These are phyloP conservation scores for Anisognathus igniventris DNA, from an alignment of 2,797 vertebrate species.

Conservation along the genomic window DNA sequence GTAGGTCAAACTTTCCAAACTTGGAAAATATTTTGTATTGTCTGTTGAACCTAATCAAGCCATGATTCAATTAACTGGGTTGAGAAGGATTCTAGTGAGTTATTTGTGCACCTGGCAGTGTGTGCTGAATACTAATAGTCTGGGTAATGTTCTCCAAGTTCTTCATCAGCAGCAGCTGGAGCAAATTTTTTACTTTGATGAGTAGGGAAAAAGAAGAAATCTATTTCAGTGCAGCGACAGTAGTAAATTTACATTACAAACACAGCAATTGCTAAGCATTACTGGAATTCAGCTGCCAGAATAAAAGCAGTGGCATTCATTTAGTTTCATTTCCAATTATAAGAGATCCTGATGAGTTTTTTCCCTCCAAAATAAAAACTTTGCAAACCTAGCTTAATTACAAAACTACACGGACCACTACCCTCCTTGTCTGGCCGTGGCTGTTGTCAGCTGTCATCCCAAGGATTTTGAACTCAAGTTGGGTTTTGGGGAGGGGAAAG, in stretches of 20 bases:
- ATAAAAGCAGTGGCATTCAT: constrained; percentile 17
- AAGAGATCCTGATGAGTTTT: background rate
- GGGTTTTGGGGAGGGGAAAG: background rate
- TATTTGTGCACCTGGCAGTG: constrained; percentile 24
- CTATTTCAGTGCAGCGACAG: constrained; percentile 5
- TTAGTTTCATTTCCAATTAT: constrained; percentile 23
- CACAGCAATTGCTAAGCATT: background rate
- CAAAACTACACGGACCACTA: background rate
- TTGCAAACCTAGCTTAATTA: background rate
- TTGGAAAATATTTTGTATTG: background rate
- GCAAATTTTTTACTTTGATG: constrained; percentile 42
- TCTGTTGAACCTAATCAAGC: constrained; percentile 7
- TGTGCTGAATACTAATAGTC: background rate
- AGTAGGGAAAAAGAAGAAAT: constrained; percentile 18
- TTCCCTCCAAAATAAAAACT: background rate
- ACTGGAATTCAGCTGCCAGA: constrained; percentile 29
- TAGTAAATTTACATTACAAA: constrained; percentile 52
- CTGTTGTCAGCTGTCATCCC: background rate
- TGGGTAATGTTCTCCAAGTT: background rate
- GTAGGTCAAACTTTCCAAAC: background rate
- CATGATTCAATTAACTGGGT: constrained; percentile 13
- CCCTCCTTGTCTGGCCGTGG: background rate
- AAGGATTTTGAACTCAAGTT: background rate
- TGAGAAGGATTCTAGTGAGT: background rate
- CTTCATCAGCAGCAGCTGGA: constrained; percentile 53